Evolutionary conservation across 2,113 vertebrate genomes (phyloP).

Genomic region (Reinhardtius hippoglossoides): DNA sequence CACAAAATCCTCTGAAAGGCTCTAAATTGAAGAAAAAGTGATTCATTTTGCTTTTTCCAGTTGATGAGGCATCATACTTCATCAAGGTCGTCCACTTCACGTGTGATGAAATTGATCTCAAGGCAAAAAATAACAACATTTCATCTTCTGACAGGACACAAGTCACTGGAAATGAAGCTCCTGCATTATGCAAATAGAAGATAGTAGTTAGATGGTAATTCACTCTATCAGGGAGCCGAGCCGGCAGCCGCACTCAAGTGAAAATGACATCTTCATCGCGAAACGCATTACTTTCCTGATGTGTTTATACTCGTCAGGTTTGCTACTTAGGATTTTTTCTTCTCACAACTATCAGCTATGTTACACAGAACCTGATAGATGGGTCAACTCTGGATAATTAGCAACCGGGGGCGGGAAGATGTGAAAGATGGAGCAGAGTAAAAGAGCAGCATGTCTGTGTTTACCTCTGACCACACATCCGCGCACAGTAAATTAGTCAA

Average conservation of each 20-base stretch:
- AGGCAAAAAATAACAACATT: constrained; percentile 26
- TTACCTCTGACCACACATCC: constrained; percentile 37
- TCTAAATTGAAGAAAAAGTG: constrained; percentile 69
- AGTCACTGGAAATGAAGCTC: constrained; percentile 48
- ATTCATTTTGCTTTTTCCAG: constrained; percentile 68
- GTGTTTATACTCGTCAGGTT: constrained; percentile 7
- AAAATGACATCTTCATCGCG: constrained; percentile 25
- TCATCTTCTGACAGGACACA: constrained; percentile 52
- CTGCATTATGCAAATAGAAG: constrained; percentile 38
- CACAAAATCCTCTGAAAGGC: constrained; percentile 32
- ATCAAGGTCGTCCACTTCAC: constrained; percentile 67
- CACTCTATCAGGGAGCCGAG: background rate
- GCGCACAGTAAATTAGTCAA: constrained; percentile 41
- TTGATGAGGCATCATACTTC: constrained; percentile 69
- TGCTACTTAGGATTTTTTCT: constrained; percentile 8
- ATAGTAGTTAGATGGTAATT: constrained; percentile 15
- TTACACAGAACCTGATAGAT: constrained; percentile 4
- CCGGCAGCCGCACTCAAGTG: constrained; percentile 9
- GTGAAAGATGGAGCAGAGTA: constrained; percentile 34
- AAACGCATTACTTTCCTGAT: background rate
- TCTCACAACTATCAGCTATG: background rate
- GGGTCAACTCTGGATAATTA: constrained; percentile 52
- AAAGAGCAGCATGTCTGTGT: constrained; percentile 20
- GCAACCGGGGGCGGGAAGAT: constrained; percentile 37
- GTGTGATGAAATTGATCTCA: constrained; percentile 51